Conservation (phyloP, 2,113 vertebrate genomes). For the Atractosteus spatula region DNA sequence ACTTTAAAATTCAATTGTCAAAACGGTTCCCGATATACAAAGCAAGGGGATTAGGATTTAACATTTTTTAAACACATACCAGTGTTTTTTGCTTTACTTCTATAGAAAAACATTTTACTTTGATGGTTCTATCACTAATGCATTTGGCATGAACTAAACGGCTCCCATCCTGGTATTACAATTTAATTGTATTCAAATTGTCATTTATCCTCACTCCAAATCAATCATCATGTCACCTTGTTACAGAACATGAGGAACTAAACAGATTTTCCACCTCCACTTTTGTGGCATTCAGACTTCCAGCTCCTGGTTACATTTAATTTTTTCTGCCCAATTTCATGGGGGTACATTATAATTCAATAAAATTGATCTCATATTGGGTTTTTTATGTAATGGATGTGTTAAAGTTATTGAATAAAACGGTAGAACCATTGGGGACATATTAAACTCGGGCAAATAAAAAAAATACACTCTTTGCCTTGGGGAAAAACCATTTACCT, state of each 20-base stretch:
- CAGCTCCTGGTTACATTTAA: constrained; percentile 39
- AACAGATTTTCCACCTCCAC: constrained; percentile 1
- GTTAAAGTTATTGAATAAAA: constrained; percentile 21
- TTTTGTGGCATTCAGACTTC: constrained; percentile 17
- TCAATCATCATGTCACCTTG: constrained; percentile 7
- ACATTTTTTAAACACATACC: no score
- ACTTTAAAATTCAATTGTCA: no score
- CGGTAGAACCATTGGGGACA: neutral
- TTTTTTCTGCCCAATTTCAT: constrained; percentile 29
- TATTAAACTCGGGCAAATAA: neutral
- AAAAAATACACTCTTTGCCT: neutral
- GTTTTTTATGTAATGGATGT: neutral
- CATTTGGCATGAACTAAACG: no score
- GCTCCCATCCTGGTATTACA: no score
- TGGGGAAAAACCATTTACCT: constrained; percentile 1
- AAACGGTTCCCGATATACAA: no score
- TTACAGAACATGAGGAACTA: neutral
- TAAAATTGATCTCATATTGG: constrained; percentile 19
- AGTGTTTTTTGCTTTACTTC: no score
- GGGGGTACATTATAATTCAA: constrained; percentile 28
- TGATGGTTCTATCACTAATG: no score
- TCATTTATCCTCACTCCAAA: neutral
- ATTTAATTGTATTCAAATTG: neutral
- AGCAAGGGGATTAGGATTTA: no score
- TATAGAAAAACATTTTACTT: no score